Percentiles rank a stretch among this genome's conserved stretches.
These are phyloP conservation scores for Agrochola macilenta DNA, from an alignment of 2,888 invertebrate genomes.

Conservation along the genomic window DNA sequence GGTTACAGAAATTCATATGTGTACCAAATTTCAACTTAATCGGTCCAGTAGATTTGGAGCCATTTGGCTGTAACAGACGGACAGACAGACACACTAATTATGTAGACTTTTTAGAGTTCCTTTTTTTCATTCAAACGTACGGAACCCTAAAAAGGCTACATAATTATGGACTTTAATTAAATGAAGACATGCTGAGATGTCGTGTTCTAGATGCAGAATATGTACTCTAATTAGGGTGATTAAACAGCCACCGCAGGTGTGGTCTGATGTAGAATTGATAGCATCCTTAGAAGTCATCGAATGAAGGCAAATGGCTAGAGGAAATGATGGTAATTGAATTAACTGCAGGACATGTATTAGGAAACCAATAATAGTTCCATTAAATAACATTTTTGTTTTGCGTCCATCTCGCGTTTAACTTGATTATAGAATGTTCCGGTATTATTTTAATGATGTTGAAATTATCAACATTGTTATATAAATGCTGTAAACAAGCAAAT, in stretches of 20 bases:
- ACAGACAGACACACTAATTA: too few species aligned
- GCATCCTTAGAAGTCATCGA: conserved; percentile 23
- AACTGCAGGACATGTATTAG: background rate
- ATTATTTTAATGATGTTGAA: background rate
- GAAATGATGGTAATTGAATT: conserved; percentile 37
- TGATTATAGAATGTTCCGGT: background rate
- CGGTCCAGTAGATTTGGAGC: background rate
- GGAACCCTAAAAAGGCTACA: conserved; percentile 4
- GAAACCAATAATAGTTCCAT: background rate
- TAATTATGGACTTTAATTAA: conserved; percentile 53
- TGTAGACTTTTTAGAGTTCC: background rate
- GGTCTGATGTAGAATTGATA: conserved; percentile 46
- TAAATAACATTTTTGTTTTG: background rate
- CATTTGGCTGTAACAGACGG: background rate
- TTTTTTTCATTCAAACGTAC: background rate
- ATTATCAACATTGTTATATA: too few species aligned
- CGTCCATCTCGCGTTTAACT: background rate
- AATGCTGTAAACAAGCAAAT: background rate
- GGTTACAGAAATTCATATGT: background rate
- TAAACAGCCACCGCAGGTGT: conserved; percentile 39
- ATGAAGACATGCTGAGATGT: conserved; percentile 44
- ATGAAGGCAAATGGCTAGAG: conserved; percentile 21
- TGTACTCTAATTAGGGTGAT: conserved; percentile 53
- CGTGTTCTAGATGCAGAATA: conserved; percentile 46
- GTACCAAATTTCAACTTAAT: background rate